Percentiles rank a stretch among this genome's conserved stretches.
Evolutionary conservation across 2,888 invertebrate species (phyloP).

Genomic region (Philonicus albiceps): DNA sequence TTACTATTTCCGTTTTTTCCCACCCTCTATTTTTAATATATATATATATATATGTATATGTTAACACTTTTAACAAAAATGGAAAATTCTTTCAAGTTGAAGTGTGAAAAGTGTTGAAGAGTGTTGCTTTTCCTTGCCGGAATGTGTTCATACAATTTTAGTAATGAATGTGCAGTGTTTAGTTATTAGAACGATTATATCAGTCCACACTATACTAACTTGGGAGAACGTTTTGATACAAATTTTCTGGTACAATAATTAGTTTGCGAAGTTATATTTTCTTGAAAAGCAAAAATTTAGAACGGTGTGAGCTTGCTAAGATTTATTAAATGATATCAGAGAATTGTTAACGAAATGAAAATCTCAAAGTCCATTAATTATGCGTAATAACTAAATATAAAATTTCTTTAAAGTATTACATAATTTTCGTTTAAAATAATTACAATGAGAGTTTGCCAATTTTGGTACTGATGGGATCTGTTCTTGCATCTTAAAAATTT

Average conservation of each 20-base stretch:
- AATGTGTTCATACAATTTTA: background rate
- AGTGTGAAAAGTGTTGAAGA: background rate
- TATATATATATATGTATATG: no score
- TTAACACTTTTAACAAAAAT: conserved; percentile 36
- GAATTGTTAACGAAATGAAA: no score
- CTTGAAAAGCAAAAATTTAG: background rate
- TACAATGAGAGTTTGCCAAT: no score
- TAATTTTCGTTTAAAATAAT: no score
- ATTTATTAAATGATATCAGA: background rate
- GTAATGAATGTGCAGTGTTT: background rate
- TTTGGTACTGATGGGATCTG: no score
- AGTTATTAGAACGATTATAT: background rate
- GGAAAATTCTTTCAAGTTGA: conserved; percentile 27
- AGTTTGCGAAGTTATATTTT: background rate
- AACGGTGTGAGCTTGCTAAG: background rate
- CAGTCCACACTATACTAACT: background rate
- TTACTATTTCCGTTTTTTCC: background rate
- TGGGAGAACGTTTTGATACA: background rate
- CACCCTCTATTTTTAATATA: background rate
- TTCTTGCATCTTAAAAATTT: no score
- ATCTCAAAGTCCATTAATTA: no score
- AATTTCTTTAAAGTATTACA: no score
- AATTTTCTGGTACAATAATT: background rate
- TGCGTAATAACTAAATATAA: no score
- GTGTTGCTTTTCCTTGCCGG: background rate